These are phyloP conservation scores for Cavia porcellus DNA, from an alignment of 2,113 vertebrate species.

Conservation along the genomic window DNA sequence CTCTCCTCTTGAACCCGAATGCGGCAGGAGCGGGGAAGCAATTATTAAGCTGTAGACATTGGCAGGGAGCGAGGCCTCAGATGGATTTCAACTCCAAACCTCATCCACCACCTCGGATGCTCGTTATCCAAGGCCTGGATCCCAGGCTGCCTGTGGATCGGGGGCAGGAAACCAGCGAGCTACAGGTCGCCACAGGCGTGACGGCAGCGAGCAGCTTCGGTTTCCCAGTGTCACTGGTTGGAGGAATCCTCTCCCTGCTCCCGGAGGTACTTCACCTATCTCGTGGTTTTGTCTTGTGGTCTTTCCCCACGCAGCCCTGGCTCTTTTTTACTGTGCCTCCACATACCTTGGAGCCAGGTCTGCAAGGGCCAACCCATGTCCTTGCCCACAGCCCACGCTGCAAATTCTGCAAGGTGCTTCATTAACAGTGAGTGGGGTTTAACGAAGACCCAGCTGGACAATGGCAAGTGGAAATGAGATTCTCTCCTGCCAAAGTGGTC, in stretches of 20 bases:
- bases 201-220: rapidly evolving
- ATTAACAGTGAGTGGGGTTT: neutral
- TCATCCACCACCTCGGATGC: constrained; percentile 29
- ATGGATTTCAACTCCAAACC: constrained; percentile 65
- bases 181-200: rapidly evolving
- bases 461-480: neutral
- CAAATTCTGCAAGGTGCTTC: neutral
- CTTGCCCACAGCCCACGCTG: rapidly evolving
- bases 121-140: neutral
- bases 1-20: constrained; percentile 58
- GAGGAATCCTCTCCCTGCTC: neutral
- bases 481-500: neutral
- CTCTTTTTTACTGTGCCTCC: neutral
- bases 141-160: neutral
- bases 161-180: neutral
- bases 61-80: constrained; percentile 70
- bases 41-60: constrained; percentile 74
- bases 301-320: neutral
- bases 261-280: neutral
- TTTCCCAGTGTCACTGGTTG: rapidly evolving
- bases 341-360: neutral
- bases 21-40: constrained; percentile 70
- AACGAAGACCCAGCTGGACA: neutral
- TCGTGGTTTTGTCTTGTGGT: rapidly evolving
- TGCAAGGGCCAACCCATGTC: neutral